phyloP scores from a whole-genome alignment of 2,888 invertebrate genomes.

The Tuta absoluta region DNA sequence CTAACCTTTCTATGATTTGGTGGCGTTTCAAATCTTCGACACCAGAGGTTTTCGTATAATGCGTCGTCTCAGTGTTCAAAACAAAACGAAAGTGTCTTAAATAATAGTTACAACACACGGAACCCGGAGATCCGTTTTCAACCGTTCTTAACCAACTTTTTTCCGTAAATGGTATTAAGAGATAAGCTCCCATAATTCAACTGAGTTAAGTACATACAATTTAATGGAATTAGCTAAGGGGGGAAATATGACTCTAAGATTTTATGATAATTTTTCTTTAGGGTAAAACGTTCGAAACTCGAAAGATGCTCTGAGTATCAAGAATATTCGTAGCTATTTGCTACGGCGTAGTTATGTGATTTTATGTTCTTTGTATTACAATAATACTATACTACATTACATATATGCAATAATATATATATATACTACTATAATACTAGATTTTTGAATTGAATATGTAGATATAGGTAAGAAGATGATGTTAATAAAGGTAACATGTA shows the following conservation, averaged over 20 bases:
- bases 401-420: too few species aligned
- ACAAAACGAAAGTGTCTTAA: not conserved
- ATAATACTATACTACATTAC: too few species aligned
- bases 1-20: too few species aligned
- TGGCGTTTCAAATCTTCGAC: too few species aligned
- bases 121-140: not conserved
- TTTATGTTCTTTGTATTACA: too few species aligned
- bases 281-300: not conserved
- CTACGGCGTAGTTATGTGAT: not conserved
- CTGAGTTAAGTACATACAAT: constrained; percentile 25
- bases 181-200: constrained; percentile 27
- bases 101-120: not conserved
- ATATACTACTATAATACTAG: too few species aligned
- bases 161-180: constrained; percentile 29
- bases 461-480: too few species aligned
- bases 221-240: constrained; percentile 24
- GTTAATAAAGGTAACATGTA: too few species aligned
- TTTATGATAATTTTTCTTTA: constrained; percentile 12
- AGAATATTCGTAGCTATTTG: not conserved
- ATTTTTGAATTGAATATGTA: too few species aligned
- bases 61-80: too few species aligned
- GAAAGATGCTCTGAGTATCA: not conserved
- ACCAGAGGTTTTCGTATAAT: too few species aligned
- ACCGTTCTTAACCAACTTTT: not conserved
- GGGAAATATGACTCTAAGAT: constrained; percentile 17